A percentile compares a stretch with the other conserved stretches of the same genome.
Evolutionary conservation across 1,140 invertebrate species (phyloP).

Genomic region (Papilio helenus): DNA sequence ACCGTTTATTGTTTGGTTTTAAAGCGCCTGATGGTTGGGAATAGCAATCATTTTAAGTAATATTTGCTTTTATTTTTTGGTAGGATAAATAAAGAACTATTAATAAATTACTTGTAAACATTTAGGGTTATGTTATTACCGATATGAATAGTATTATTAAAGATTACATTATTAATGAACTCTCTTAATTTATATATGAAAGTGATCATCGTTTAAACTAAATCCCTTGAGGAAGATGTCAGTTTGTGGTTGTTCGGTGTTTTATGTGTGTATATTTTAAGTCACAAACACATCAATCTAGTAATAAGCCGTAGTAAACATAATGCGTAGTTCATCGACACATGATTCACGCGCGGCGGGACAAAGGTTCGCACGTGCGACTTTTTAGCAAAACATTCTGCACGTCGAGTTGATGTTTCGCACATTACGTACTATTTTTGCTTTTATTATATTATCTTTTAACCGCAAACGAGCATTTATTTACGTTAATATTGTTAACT

Average conservation of each 20-base stretch:
- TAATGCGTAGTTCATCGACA: conserved; percentile 55
- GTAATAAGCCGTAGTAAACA: conserved; percentile 28
- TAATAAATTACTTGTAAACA: no score
- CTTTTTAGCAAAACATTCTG: conserved; percentile 53
- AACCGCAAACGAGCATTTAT: conserved; percentile 16
- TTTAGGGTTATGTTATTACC: no score
- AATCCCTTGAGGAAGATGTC: no score
- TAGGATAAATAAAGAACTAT: conserved; percentile 9
- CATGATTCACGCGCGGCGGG: conserved; percentile 56
- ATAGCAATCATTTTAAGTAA: conserved; percentile 54
- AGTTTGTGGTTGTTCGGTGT: neutral
- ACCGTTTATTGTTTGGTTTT: neutral
- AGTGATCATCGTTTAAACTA: no score
- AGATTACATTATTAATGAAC: no score
- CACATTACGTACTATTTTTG: conserved; percentile 35
- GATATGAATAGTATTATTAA: no score
- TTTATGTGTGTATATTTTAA: conserved; percentile 3
- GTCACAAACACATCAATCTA: conserved; percentile 10
- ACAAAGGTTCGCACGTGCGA: conserved; percentile 59
- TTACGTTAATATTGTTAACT: conserved; percentile 13
- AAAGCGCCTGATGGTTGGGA: conserved; percentile 60
- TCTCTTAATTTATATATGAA: no score
- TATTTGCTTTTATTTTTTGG: conserved; percentile 42
- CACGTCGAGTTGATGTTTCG: conserved; percentile 11
- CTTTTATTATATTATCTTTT: conserved; percentile 28